These are phyloP conservation scores for Macroglossus sobrinus DNA, from an alignment of 2,113 vertebrate species.

Conservation along the genomic window DNA sequence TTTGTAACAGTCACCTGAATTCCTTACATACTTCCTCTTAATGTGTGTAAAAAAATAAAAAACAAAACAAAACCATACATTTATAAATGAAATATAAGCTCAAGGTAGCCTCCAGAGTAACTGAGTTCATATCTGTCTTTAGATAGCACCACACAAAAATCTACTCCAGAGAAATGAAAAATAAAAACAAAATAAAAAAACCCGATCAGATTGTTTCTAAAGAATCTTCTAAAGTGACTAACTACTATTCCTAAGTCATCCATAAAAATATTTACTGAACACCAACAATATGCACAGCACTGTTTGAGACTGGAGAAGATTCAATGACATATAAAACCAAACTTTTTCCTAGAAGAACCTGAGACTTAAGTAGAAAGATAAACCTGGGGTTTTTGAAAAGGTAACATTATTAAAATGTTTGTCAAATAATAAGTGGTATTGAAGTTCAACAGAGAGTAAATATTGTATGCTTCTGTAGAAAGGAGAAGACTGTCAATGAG, in stretches of 20 bases:
- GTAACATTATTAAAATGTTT: background rate
- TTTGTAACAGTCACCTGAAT: background rate
- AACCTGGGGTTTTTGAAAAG: background rate
- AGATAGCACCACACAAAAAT: constrained; percentile 28
- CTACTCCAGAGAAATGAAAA: background rate
- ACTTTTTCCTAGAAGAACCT: background rate
- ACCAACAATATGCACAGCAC: background rate
- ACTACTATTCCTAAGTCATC: background rate
- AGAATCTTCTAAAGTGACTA: background rate
- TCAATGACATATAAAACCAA: background rate
- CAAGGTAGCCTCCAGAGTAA: background rate
- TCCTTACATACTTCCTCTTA: background rate
- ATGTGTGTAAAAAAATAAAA: background rate
- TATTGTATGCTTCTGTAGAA: background rate
- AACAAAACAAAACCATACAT: background rate
- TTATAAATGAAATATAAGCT: background rate
- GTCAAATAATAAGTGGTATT: background rate
- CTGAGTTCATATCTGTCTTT: background rate
- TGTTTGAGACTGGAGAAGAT: background rate
- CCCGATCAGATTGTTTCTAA: background rate
- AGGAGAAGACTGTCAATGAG: background rate
- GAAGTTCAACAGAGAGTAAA: background rate
- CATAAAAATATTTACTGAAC: background rate
- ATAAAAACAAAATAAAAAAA: background rate
- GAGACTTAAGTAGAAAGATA: background rate